Percentiles rank a stretch among this genome's conserved stretches.
Evolutionary conservation across 2,888 invertebrate species (phyloP).

Genomic region (Temnothorax ravouxi): DNA sequence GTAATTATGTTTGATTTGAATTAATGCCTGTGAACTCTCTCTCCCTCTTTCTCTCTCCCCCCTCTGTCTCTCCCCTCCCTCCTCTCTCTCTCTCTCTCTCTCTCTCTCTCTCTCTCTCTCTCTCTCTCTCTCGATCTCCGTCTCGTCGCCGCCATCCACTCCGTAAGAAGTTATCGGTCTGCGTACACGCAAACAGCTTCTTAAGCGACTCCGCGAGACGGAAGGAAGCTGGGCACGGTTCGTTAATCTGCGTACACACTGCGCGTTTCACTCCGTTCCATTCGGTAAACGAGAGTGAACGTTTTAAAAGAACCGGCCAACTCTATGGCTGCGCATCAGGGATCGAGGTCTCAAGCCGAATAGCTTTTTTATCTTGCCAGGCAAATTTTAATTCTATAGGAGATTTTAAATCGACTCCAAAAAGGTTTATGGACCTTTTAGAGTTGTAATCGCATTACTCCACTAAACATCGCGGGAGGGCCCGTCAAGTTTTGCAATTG

Average conservation of each 20-base stretch:
- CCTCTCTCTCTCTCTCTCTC: background rate
- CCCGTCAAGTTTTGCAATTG: background rate
- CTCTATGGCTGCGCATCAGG: background rate
- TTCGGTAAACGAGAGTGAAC: constrained; percentile 67
- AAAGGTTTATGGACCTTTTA: background rate
- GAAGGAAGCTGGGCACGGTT: constrained; percentile 68
- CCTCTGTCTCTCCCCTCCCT: background rate
- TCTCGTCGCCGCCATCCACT: constrained; percentile 8
- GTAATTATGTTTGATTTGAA: constrained; percentile 75
- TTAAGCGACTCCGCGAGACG: constrained; percentile 66
- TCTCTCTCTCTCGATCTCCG: background rate
- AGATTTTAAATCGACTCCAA: background rate
- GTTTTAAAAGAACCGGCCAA: constrained; percentile 44
- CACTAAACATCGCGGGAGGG: background rate
- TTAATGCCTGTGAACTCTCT: constrained; percentile 58
- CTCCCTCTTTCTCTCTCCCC: background rate
- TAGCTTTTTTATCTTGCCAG: constrained; percentile 18
- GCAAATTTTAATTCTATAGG: background rate
- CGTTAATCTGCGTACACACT: constrained; percentile 72
- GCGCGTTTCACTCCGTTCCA: constrained; percentile 54
- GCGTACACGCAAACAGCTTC: constrained; percentile 70
- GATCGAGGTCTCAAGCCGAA: constrained; percentile 1
- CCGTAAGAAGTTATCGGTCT: constrained; percentile 64
- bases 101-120: background rate
- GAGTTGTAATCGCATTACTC: background rate